Percentiles rank a stretch among this genome's conserved stretches.
Conservation (phyloP, 2,113 vertebrate genomes). For the Himantopus leucocephalus region DNA sequence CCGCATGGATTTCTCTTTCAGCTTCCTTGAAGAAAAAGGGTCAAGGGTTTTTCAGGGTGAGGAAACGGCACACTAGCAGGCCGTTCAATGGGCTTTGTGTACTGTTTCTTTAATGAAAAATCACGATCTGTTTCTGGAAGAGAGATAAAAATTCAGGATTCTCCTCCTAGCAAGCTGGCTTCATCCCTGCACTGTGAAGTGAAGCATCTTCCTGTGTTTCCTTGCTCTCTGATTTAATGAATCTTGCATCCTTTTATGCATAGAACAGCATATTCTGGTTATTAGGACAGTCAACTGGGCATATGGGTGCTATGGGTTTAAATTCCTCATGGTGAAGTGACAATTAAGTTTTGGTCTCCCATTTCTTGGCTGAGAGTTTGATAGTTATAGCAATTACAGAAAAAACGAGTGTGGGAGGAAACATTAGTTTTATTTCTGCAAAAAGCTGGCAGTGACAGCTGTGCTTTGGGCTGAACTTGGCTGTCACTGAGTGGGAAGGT, state of each 20-base stretch:
- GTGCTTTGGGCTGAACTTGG: not conserved
- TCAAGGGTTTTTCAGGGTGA: not conserved
- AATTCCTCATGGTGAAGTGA: not conserved
- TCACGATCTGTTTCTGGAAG: not conserved
- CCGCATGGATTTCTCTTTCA: not conserved
- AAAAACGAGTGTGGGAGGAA: not conserved
- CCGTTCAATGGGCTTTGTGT: not conserved
- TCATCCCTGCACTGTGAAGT: not conserved
- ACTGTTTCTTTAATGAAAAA: not conserved
- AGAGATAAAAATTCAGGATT: not conserved
- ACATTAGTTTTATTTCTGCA: not conserved
- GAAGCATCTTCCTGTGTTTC: not conserved
- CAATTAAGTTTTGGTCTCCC: not conserved
- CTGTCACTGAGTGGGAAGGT: not conserved
- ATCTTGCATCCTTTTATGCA: not conserved
- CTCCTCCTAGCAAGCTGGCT: not conserved
- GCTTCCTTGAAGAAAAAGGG: not conserved
- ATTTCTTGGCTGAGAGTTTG: not conserved
- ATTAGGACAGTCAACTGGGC: not conserved
- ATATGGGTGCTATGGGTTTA: not conserved
- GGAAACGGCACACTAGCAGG: accelerated
- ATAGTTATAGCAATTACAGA: not conserved
- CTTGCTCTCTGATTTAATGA: not conserved
- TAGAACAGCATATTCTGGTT: not conserved
- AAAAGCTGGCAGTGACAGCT: not conserved